Evolutionary conservation across 2,797 vertebrate genomes (phyloP), one percentile per base, ranked within the genome.

Genomic region (Lindbergichthys nudifrons): DNA sequence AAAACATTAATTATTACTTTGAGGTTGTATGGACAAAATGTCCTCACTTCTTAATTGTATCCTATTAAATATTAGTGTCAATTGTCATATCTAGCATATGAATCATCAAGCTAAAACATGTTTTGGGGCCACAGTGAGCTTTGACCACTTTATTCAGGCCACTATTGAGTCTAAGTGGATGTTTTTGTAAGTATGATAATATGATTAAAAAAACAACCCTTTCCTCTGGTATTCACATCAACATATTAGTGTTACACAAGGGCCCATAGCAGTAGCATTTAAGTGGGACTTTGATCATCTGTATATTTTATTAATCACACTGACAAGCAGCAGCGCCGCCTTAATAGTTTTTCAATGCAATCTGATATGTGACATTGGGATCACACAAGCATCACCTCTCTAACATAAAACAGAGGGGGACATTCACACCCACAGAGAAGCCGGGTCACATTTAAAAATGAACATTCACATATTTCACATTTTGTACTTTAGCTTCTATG

Each of bases 291-390:
- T 71, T 75, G 80, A 79, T 71, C 70, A 71, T 78, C 66, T 50
- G 73, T 81, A 65, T 53, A 30, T 66, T 57, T 72, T 72, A 86
- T 87, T 60, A 75, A 73, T 89, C 75, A 63, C 56, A 21, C 59
- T 80, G 80, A 85, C 77, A 79, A 57, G 43, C 67, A 65, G 78
- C 41, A 69, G 61, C 26, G 39, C 14, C 59, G 39, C 69, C 73
- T 36, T 53, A 56, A 53, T 47, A 66, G 43, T 54, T 75, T 79
- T 88, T 77, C 65, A 77, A 41, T 45, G 73, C 71, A 62, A 65
- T 73, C 80, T 72, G 71, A 82, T 84, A 90, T 85, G 79, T 86
- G 87, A 79, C 77, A 75, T 56, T 23, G 26, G 48, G 47, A 66
- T 81, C 57, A 78, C 15, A 80, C 66, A 82, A 80, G 69, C 63